phyloP scores from a whole-genome alignment of 2,113 vertebrate species.

The Ploceus nigricollis region DNA sequence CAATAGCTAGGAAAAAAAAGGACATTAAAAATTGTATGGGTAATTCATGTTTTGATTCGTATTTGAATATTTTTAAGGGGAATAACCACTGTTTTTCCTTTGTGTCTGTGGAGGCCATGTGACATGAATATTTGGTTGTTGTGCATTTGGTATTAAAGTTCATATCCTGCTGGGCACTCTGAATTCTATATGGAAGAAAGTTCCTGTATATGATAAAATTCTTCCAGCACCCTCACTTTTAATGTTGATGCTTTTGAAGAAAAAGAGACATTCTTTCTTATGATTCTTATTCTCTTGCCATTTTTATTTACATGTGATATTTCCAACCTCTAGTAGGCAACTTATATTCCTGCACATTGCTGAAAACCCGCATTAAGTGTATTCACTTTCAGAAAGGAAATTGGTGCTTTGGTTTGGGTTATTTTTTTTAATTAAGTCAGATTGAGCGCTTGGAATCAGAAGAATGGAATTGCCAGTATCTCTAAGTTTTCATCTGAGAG shows the following conservation, averaged over 20 bases:
- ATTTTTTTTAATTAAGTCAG: background rate
- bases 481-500: background rate
- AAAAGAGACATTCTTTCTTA: background rate
- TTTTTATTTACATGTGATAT: background rate
- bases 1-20: background rate
- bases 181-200: background rate
- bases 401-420: accelerated
- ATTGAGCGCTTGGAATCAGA: background rate
- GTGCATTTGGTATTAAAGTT: background rate
- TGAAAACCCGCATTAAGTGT: background rate
- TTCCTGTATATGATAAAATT: background rate
- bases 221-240: background rate
- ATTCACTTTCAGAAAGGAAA: background rate
- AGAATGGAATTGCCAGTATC: background rate
- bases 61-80: background rate
- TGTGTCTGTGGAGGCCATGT: background rate
- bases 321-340: background rate
- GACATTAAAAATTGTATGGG: background rate
- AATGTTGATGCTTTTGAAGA: background rate
- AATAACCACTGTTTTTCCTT: background rate
- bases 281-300: background rate
- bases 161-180: background rate
- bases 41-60: background rate
- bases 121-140: background rate
- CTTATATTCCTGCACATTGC: background rate